Evolutionary conservation across 2,888 invertebrate genomes (phyloP).

Genomic region (Rotaria magnacalcarata): DNA sequence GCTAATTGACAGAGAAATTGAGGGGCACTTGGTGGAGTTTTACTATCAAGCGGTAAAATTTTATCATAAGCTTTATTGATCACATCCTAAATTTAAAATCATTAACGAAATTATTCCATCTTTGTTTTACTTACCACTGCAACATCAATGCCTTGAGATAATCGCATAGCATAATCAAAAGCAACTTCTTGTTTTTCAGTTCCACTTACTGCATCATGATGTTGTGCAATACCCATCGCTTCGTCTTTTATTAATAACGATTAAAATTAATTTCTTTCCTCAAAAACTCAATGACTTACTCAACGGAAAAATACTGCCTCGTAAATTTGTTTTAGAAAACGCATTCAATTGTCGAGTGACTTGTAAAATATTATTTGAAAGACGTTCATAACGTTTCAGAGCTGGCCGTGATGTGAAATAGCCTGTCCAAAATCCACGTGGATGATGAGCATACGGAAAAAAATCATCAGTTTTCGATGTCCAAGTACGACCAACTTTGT

Average conservation of each 20-base stretch:
- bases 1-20: constrained; percentile 64
- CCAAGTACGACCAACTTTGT: constrained; percentile 68
- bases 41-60: constrained; percentile 49
- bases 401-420: constrained; percentile 62
- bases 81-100: constrained; percentile 51
- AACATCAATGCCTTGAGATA: constrained; percentile 55
- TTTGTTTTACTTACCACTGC: constrained; percentile 46
- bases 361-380: constrained; percentile 59
- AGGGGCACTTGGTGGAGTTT: constrained; percentile 47
- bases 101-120: no score
- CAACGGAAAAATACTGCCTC: background rate
- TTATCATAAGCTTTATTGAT: constrained; percentile 51
- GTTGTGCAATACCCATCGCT: constrained; percentile 66
- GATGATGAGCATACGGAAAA: constrained; percentile 68
- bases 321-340: constrained; percentile 34
- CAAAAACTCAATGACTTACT: background rate
- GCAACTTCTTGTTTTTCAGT: constrained; percentile 30
- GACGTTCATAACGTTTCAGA: constrained; percentile 60
- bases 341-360: constrained; percentile 48
- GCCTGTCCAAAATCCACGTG: constrained; percentile 89
- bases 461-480: constrained; percentile 71
- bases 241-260: constrained; percentile 47
- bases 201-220: constrained; percentile 75
- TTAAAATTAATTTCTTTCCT: no score
- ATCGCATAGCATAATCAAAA: constrained; percentile 1